Evolutionary conservation across 1,140 invertebrate species (phyloP).

Genomic region (Trichonephila inaurata): DNA sequence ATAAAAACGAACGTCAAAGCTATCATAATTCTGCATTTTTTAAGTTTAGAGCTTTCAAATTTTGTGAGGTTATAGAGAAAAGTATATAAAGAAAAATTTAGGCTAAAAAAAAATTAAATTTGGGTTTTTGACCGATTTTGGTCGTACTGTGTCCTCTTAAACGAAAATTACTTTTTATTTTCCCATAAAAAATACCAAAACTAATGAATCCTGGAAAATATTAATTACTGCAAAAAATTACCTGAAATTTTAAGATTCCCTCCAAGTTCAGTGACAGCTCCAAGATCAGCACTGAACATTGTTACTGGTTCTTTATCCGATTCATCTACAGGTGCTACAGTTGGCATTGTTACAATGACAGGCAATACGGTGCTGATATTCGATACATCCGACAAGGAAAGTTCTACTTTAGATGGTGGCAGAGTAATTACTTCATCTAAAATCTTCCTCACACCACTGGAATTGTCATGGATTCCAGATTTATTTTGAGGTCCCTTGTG

Average conservation of each 20-base stretch:
- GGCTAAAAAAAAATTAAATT: too few species aligned
- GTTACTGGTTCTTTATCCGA: neutral
- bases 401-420: slow-evolving; percentile 55
- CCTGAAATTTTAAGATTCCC: slow-evolving; percentile 78
- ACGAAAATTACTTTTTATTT: too few species aligned
- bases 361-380: slow-evolving; percentile 67
- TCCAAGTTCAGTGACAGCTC: slow-evolving; percentile 57
- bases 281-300: neutral
- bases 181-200: too few species aligned
- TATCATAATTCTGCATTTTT: too few species aligned
- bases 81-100: too few species aligned
- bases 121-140: too few species aligned
- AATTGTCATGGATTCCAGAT: slow-evolving; percentile 70
- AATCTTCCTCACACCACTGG: slow-evolving; percentile 67
- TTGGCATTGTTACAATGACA: slow-evolving; percentile 46
- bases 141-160: too few species aligned
- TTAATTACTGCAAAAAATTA: slow-evolving; percentile 37
- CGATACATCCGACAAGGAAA: neutral
- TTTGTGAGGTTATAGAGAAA: too few species aligned
- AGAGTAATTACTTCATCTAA: slow-evolving; percentile 32
- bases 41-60: too few species aligned
- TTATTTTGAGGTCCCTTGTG: slow-evolving; percentile 17
- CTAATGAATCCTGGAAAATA: too few species aligned
- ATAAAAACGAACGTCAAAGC: too few species aligned
- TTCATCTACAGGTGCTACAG: neutral